A percentile compares a stretch with the other conserved stretches of the same genome.
Conservation (phyloP, 2,113 vertebrate species). For the Pantherophis guttatus region DNA sequence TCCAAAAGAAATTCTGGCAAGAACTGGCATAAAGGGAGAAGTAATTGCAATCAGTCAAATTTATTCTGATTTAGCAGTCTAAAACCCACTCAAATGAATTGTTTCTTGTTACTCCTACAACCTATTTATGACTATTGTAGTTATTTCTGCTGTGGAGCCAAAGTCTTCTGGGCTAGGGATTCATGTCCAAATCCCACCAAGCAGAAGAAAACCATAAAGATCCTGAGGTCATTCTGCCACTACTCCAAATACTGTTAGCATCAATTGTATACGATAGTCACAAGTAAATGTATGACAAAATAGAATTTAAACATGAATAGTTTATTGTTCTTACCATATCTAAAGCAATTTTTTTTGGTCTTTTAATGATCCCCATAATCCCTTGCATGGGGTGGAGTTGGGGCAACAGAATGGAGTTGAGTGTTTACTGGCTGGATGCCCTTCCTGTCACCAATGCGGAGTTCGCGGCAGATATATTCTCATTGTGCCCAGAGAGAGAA, state of each 20-base stretch:
- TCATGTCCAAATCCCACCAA: not conserved
- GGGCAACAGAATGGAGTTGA: too few relatives aligned
- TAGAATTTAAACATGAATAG: not conserved
- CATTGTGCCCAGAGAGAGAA: too few relatives aligned
- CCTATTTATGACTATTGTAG: not conserved
- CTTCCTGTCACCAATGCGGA: too few relatives aligned
- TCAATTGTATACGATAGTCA: not conserved
- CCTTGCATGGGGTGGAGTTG: too few relatives aligned
- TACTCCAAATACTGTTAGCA: not conserved
- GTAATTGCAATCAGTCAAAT: not conserved
- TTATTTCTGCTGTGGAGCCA: not conserved
- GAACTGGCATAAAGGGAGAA: not conserved
- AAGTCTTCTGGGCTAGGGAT: not conserved
- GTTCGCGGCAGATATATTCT: too few relatives aligned
- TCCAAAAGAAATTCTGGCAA: not conserved
- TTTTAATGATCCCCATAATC: too few relatives aligned
- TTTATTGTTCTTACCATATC: constrained; percentile 3
- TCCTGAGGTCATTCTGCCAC: not conserved
- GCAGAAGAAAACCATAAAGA: not conserved
- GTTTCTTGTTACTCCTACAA: not conserved
- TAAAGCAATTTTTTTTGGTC: not conserved
- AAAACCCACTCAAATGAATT: not conserved
- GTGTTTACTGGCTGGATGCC: too few relatives aligned
- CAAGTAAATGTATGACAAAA: too few relatives aligned
- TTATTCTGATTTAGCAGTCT: not conserved